Base-by-base conservation (phyloP, 1,140 invertebrate genomes). In the Ostrea denselamellosa region DNA sequence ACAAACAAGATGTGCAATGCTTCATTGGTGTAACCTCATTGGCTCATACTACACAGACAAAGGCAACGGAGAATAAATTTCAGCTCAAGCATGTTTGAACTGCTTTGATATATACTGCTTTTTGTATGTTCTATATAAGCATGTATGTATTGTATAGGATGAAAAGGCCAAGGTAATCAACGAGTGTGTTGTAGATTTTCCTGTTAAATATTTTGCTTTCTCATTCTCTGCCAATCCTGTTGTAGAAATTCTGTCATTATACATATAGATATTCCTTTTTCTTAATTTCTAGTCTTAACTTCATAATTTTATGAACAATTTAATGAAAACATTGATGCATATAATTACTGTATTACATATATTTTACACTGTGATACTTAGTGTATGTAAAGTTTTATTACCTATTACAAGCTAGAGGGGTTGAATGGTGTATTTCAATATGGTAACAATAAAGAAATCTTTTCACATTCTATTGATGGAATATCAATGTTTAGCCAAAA, bases 131-230 rank as follows among this genome's bases (percentile, higher is more conserved):
- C 25, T 77, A 8, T 77, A 77, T 77, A 77, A 77, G 25, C 68
- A 77, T 77, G 68, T 77, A 14, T 77, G 68, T 77, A 77, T 77
- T 77, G 68, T 77, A 77, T 77, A 77, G 68, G 68, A 77, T 77
- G 68, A 77, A 17, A 77, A 77, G 68, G 68, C 68, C 28, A 77
- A 77, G 68, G 68, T 77, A 77, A 77, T 28, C 28, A 14, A 77
- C 22, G 25, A 28, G 68, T 77, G 28, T 77, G 22, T 77, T 44
- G 68, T 77, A 77, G 68, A 77, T 28, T 25, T 77, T 77, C 68
- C 22, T 77, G 28, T 34, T 25, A 77, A 14, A 77, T 34, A 28
- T 62, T n/a, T 71, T 28, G n/a, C 25, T 71, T 71, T 71, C 28
- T 77, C 14, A 9, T 77, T 77, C 68, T 77, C 68, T 44, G 14